Conservation (phyloP, 1,140 invertebrate genomes). For the Cyphomyrmex costatus region DNA sequence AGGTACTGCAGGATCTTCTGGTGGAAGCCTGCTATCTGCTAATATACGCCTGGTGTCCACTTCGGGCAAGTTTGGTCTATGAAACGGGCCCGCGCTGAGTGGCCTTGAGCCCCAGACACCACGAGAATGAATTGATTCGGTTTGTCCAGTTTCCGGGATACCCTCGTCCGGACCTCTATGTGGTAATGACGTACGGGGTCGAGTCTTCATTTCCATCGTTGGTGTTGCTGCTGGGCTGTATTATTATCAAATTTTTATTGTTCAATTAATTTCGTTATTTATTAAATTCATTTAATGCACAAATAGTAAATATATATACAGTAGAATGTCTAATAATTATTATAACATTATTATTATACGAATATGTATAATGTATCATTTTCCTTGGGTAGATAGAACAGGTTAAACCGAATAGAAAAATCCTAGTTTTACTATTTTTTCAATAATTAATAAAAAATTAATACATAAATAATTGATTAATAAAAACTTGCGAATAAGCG, state of each 20-base stretch:
- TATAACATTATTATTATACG: no score
- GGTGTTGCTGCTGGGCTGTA: constrained; percentile 75
- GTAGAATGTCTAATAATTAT: no score
- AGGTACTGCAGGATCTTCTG: constrained; percentile 89
- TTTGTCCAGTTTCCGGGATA: constrained; percentile 79
- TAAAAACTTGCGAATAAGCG: not conserved
- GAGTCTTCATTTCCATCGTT: constrained; percentile 68
- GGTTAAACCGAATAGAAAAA: not conserved
- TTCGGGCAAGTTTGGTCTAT: constrained; percentile 85
- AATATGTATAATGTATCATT: no score
- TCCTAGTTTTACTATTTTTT: not conserved
- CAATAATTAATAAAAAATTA: not conserved
- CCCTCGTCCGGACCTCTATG: constrained; percentile 68
- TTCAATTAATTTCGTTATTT: not conserved
- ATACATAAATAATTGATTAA: not conserved
- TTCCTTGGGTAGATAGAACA: not conserved
- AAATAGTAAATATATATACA: not conserved
- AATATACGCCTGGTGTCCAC: constrained; percentile 86
- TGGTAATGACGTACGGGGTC: constrained; percentile 84
- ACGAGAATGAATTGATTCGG: constrained; percentile 76
- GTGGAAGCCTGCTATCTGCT: constrained; percentile 85
- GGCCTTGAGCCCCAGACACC: constrained; percentile 88
- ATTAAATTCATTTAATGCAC: constrained; percentile 1
- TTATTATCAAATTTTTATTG: not conserved
- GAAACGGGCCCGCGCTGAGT: constrained; percentile 89